Evolutionary conservation across 30 jellyfish, hydroid and myxozoan genomes (phyloP), one percentile per base, ranked within the genome.

Genomic region (Morbakka virulenta): DNA sequence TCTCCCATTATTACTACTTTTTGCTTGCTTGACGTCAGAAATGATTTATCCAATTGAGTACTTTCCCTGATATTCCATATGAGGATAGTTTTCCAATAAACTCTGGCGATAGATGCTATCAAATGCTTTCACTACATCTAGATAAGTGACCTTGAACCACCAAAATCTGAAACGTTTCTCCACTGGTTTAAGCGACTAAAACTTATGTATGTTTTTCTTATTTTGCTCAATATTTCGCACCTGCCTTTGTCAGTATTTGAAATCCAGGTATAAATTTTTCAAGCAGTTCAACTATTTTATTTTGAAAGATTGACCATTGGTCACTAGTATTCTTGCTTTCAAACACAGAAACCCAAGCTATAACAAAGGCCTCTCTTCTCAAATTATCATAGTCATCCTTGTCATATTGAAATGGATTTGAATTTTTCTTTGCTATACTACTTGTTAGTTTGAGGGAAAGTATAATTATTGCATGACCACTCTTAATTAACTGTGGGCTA

Each of bases 11-110:
- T 57, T 24, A 71, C 83, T 49, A 71, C 83, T 71, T 57, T 47
- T 71, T 71, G 83, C 32, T 72, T 71, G 50, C 83, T 71, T 36
- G 71, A 49, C 32, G 83, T 41, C 83, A 71, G 72, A 71, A 71
- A 71, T 41, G 72, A 71, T 71, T 71, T 47, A 71, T 71, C 83
- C 83, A 66, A 61, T 66, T 62, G 14, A 69, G 51, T 71, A 30
- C 34, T 62, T 71, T 71, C 83, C 83, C 83, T 30, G 20, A 52
- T 71, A 35, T 71, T 71, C 72, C 83, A 36, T 36, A 71, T 71
- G 72, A 71, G 72, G 83, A 71, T 72, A 71, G 32, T 35, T 47
- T 47, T 71, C 68, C 27, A 50, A 71, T 48, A 71, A 72, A 48
- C 83, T 53, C 52, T 71, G 14, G 83, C 30, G 83, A 47, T 70